phyloP scores from a whole-genome alignment of 2,888 invertebrate genomes.

The Polydesmus complanatus region DNA sequence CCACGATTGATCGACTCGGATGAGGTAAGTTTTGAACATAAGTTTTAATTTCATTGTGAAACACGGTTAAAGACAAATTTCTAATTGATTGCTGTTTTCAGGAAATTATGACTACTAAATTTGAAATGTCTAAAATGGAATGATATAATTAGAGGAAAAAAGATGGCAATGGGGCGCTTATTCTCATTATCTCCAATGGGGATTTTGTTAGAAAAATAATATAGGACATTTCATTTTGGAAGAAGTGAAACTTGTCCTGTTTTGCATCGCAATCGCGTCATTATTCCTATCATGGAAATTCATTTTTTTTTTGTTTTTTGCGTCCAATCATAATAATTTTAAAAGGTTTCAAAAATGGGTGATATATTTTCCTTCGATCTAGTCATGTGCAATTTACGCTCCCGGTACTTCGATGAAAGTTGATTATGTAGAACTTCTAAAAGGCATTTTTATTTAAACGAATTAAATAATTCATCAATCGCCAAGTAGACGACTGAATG shows the following conservation, averaged over 20 bases:
- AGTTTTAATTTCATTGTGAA: constrained; percentile 3
- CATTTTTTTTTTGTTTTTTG: neutral
- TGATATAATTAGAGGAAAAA: constrained; percentile 29
- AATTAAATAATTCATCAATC: no score
- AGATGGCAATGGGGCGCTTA: neutral
- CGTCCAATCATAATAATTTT: no score
- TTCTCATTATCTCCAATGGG: neutral
- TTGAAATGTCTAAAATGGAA: constrained; percentile 81
- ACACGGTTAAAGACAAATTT: neutral
- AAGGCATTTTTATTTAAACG: no score
- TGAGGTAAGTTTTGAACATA: constrained; percentile 36
- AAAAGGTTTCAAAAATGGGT: no score
- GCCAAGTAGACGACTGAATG: no score
- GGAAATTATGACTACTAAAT: constrained; percentile 69
- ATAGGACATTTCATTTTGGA: neutral
- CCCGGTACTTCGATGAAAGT: no score
- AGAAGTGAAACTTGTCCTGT: neutral
- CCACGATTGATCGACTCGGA: constrained; percentile 53
- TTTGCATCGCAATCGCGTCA: neutral
- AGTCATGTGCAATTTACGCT: no score
- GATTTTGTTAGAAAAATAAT: neutral
- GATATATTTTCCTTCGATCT: no score
- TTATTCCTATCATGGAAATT: neutral
- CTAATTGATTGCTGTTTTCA: constrained; percentile 21
- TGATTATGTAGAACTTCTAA: no score